Percentiles rank a stretch among this genome's conserved stretches.
Evolutionary conservation across 64 coral and sea anemone species (phyloP).

Genomic region (Montipora foliosa): DNA sequence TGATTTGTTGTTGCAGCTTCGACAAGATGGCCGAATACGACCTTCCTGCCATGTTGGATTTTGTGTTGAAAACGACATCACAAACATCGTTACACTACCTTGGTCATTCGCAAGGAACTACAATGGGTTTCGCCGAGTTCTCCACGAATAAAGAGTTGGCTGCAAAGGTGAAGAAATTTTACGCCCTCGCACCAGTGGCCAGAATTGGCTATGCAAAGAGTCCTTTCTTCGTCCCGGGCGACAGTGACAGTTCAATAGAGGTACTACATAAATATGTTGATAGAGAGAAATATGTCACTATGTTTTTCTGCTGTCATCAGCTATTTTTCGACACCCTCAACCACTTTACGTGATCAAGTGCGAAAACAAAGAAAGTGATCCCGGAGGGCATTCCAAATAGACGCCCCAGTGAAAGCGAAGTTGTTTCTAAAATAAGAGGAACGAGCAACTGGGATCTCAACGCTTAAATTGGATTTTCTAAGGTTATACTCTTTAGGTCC

Average conservation of each 20-base stretch:
- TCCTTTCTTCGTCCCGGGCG: slow-evolving; percentile 58
- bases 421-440: too few relatives aligned
- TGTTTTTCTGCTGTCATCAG: too few relatives aligned
- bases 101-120: slow-evolving; percentile 87
- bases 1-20: slow-evolving; percentile 37
- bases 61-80: slow-evolving; percentile 65
- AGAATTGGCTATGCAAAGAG: slow-evolving; percentile 71
- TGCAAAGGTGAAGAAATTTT: slow-evolving; percentile 79
- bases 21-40: slow-evolving; percentile 93
- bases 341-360: too few relatives aligned
- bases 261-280: background rate
- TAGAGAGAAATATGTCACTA: too few relatives aligned
- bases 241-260: background rate
- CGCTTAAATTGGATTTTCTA: too few relatives aligned
- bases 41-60: slow-evolving; percentile 90
- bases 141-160: slow-evolving; percentile 66
- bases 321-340: too few relatives aligned
- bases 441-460: too few relatives aligned
- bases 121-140: slow-evolving; percentile 81
- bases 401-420: too few relatives aligned
- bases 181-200: slow-evolving; percentile 75
- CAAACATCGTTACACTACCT: slow-evolving; percentile 72
- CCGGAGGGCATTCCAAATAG: too few relatives aligned
- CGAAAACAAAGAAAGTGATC: too few relatives aligned
- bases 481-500: too few relatives aligned